Conservation (phyloP, 2,888 invertebrate genomes). For the Tenthredo livida region DNA sequence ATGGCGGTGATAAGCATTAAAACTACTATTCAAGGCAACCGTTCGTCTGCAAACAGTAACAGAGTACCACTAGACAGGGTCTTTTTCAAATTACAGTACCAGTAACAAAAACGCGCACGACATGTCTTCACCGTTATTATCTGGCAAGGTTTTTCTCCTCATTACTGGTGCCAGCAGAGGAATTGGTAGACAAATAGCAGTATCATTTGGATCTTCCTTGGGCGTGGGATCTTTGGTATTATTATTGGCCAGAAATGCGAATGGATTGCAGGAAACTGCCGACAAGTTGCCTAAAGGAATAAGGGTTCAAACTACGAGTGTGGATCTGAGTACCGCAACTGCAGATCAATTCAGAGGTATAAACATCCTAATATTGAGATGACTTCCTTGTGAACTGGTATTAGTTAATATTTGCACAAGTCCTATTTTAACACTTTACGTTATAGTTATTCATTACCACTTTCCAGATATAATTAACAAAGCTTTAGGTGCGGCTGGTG, state of each 20-base stretch:
- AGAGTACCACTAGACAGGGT: background rate
- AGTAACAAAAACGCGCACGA: background rate
- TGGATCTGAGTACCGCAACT: conserved; percentile 68
- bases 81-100: background rate
- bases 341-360: conserved; percentile 70
- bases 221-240: conserved; percentile 86
- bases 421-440: background rate
- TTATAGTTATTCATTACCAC: conserved; percentile 51
- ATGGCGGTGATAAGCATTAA: background rate
- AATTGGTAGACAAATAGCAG: conserved; percentile 90
- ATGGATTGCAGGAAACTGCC: conserved; percentile 84
- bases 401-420: background rate
- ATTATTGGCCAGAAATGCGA: conserved; percentile 86
- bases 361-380: background rate
- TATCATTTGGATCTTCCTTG: conserved; percentile 85
- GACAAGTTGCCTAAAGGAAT: conserved; percentile 79
- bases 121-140: conserved; percentile 65
- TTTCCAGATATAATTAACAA: conserved; percentile 77
- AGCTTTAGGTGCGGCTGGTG: conserved; percentile 76
- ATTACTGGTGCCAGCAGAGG: conserved; percentile 94
- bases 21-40: background rate
- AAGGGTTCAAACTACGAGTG: conserved; percentile 79
- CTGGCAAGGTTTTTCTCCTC: conserved; percentile 78
- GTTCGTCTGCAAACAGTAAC: background rate
- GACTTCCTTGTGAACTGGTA: background rate